Conservation (phyloP, 2,113 vertebrate species). For the Romanogobio albipinnatus region DNA sequence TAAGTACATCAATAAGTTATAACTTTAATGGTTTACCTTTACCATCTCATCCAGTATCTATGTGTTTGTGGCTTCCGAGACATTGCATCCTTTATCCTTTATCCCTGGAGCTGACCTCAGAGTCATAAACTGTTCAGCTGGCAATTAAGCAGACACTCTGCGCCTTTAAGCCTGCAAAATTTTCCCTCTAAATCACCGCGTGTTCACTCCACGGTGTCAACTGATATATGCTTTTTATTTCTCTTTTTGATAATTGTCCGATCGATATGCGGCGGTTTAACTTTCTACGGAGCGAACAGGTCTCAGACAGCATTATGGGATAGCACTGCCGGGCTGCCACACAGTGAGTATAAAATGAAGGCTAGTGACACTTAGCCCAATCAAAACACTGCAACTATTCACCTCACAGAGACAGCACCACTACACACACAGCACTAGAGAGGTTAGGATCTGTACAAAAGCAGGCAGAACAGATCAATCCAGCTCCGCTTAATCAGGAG, state of each 20-base stretch:
- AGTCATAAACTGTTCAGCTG: slow-evolving; percentile 26
- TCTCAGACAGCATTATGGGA: slow-evolving; percentile 31
- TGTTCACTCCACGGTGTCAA: slow-evolving; percentile 16
- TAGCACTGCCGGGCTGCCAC: slow-evolving; percentile 6
- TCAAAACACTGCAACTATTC: slow-evolving; percentile 42
- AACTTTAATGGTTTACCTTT: not conserved
- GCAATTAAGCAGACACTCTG: slow-evolving; percentile 21
- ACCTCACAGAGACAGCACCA: slow-evolving; percentile 26
- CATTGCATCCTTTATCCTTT: not conserved
- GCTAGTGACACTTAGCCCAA: slow-evolving; percentile 37
- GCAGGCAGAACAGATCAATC: slow-evolving; percentile 35
- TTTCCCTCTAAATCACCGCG: slow-evolving; percentile 14
- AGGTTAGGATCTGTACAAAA: slow-evolving; percentile 23
- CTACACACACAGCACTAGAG: slow-evolving; percentile 32
- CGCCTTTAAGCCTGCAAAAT: slow-evolving; percentile 16
- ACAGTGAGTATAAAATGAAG: slow-evolving; percentile 35
- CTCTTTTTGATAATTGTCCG: slow-evolving; percentile 31
- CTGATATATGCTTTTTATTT: not conserved
- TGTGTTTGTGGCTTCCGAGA: slow-evolving; percentile 20
- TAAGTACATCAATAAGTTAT: slow-evolving; percentile 33
- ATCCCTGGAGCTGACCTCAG: slow-evolving; percentile 19
- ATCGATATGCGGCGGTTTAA: slow-evolving; percentile 7
- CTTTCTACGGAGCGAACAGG: slow-evolving; percentile 3
- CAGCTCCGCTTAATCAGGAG: slow-evolving; percentile 14
- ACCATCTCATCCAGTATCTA: slow-evolving; percentile 10